Evolutionary conservation across 2,888 invertebrate genomes (phyloP), one percentile per base, ranked within the genome.

Genomic region (Vanessa cardui): DNA sequence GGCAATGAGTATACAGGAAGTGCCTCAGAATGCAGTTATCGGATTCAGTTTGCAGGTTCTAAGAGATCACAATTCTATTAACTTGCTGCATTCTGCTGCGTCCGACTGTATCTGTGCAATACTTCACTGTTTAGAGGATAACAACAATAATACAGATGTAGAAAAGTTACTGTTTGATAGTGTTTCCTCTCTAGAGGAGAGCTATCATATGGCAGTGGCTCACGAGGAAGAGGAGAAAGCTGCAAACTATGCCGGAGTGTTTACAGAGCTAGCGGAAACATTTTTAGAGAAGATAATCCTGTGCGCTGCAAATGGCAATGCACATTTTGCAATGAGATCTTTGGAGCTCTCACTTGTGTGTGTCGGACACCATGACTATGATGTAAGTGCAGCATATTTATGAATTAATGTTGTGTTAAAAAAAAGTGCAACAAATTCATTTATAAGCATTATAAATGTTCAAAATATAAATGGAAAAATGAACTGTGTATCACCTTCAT

Each of bases 341-440:
- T 92, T 99, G 70, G 98, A 99, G 83, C 92, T 99, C 75, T 96
- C 98, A 12, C 92, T 99, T 58, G 95, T 96, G 47, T 98, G 99
- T 88, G 97, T 98, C 12, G 98, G 98, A 0, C 99, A 99, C 92
- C 98, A 99, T 88, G 99, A 99, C 86, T 99, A 98, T 90, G 98
- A 99, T 94, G 98, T 91, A 79, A 81, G 75, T 73, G 18, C 1
- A 12, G 9, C 44, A 56, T 60, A 9, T 26, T 18, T 46, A 26
- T 12, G 12, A 8, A 12, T 52, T 44, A 26, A 18, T 15, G 18
- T n/a, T 20, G 12, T 39, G 39, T 8, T 12, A 12, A 39, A 39
- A 12, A 39, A 39, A 39, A 39, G 39, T 39, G 12, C 39, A 39
- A 9, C 0, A 3, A 12, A 12, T 9, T 39, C 39, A 39, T 12